A percentile compares a stretch with the other conserved stretches of the same genome.
Evolutionary conservation across 2,113 vertebrate species (phyloP).

Genomic region (Pseudopodoces humilis): DNA sequence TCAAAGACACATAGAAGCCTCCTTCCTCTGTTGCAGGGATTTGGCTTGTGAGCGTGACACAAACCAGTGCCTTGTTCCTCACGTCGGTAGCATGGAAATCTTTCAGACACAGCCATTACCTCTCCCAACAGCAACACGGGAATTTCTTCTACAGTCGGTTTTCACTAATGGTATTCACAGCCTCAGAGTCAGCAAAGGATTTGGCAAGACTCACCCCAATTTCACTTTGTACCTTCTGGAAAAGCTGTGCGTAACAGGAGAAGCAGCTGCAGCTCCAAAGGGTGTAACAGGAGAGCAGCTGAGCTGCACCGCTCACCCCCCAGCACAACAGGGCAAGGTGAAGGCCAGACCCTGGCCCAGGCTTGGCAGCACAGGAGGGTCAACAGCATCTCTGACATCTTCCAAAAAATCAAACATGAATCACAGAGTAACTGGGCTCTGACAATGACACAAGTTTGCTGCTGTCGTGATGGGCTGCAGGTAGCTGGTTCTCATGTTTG

Average conservation of each 20-base stretch:
- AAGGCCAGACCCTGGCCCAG: neutral
- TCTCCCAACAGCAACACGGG: neutral
- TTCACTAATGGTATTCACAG: neutral
- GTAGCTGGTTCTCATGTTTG: neutral
- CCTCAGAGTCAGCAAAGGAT: neutral
- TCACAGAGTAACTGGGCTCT: neutral
- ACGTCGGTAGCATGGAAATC: neutral
- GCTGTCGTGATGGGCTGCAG: neutral
- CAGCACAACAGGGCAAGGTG: accelerated
- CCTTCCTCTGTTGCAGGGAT: neutral
- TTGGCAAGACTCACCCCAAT: neutral
- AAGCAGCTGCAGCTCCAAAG: neutral
- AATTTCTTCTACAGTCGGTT: neutral
- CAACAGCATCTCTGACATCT: neutral
- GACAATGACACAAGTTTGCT: neutral
- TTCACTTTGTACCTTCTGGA: neutral
- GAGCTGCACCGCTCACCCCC: neutral
- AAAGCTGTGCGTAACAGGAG: neutral
- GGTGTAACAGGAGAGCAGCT: accelerated
- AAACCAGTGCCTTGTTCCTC: neutral
- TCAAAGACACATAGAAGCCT: neutral
- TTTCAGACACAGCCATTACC: neutral
- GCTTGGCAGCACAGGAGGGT: neutral
- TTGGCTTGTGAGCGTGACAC: neutral
- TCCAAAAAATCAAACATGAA: neutral